Base-by-base conservation (phyloP, 2,113 vertebrate genomes). In the Nipponia nippon region DNA sequence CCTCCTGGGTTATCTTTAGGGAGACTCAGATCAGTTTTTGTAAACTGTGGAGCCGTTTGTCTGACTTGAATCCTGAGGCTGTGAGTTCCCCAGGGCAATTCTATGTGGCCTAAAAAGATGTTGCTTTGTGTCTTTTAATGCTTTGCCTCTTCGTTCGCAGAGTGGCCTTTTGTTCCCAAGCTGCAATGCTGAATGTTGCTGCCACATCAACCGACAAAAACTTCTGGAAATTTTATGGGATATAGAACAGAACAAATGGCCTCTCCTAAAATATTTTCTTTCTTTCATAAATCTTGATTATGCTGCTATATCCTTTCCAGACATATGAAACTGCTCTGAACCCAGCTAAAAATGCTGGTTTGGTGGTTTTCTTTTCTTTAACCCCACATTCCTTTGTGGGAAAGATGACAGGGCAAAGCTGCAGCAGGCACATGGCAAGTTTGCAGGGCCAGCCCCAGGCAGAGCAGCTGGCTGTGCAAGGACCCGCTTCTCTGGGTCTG, bases 1-100 rank as follows among this genome's bases (percentile, higher is more conserved):
- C 56, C 61, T 62, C 44, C 36, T 10, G 27, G 49, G 26, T 77
- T 61, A 26, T 16, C 78, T 53, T 70, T 12, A 50, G 59, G 20
- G 21, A 18, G 10, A 0, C 30, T 34, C 30, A 6, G 8, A 4
- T 3, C 0, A 2, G 2, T 17, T 80, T 55, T 52, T 21, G 10
- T 12, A 9, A 91, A 12, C 7, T 0, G 1, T 7, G 36, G 49
- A 65, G 58, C 59, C 10, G 1, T 75, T 83, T 59, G n/a, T 19
- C 61, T 17, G 8, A 0, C 29, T 3, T 1, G 1, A 38, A 55
- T 34, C 65, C 87, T 7, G 47, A 67, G 59, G 83, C 55, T 50
- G n/a, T 0, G 25, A 12, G 38, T 30, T 79, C 80, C 83, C 53
- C 32, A 2, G 70, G 40, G 65, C 27, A 36, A 20, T 52, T 44